Conservation (phyloP, 1,140 invertebrate species). For the Orchesella cincta region DNA sequence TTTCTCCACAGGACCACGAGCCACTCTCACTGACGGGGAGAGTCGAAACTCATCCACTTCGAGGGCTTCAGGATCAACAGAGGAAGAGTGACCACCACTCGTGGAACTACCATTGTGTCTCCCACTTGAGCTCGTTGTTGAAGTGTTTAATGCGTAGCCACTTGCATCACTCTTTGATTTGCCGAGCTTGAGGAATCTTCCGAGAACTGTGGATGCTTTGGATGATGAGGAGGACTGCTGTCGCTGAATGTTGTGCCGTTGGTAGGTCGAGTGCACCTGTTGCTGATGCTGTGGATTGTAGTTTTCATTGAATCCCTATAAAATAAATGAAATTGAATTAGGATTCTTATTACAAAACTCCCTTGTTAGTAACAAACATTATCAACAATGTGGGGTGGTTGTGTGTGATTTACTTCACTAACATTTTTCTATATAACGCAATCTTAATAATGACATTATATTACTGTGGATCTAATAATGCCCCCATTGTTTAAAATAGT, state of each 20-base stretch:
- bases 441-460: too few relatives aligned
- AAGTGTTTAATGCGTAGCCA: conserved; percentile 24
- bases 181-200: conserved; percentile 48
- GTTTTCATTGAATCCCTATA: background rate
- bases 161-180: conserved; percentile 50
- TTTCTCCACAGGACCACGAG: conserved; percentile 44
- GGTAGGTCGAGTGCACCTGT: background rate
- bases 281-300: background rate
- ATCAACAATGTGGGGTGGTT: too few relatives aligned
- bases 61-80: background rate
- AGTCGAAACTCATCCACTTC: conserved; percentile 44
- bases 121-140: background rate
- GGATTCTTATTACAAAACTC: too few relatives aligned
- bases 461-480: too few relatives aligned
- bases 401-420: too few relatives aligned
- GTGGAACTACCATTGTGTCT: background rate
- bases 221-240: background rate
- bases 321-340: background rate
- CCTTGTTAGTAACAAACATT: too few relatives aligned
- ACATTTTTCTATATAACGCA: too few relatives aligned
- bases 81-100: background rate
- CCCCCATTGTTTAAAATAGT: too few relatives aligned
- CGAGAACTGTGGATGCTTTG: conserved; percentile 19
- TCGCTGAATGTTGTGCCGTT: background rate
- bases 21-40: conserved; percentile 18